phyloP scores from a whole-genome alignment of 2,797 vertebrate genomes.

The Petrocephalus sullivani region DNA sequence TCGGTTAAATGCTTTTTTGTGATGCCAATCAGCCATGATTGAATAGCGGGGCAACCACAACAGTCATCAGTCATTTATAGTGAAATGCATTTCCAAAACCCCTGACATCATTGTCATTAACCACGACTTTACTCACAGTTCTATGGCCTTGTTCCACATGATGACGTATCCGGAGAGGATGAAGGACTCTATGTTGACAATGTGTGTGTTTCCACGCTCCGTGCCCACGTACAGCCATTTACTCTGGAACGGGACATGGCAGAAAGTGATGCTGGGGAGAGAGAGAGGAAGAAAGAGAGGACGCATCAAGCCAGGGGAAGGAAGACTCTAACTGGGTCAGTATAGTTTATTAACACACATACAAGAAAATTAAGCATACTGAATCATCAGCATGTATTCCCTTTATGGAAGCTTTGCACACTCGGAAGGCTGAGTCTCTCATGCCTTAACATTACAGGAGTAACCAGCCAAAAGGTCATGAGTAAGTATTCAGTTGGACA shows the following conservation, averaged over 20 bases:
- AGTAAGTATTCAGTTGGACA: background rate
- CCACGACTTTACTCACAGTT: slow-evolving; percentile 72
- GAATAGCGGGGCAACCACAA: background rate
- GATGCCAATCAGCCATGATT: background rate
- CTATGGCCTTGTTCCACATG: slow-evolving; percentile 99
- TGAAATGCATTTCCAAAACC: background rate
- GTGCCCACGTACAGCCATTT: slow-evolving; percentile 99
- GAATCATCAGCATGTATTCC: background rate
- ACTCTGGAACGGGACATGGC: slow-evolving; percentile 97
- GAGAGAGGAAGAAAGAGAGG: slow-evolving; percentile 28
- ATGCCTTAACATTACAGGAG: background rate
- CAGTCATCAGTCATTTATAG: slow-evolving; percentile 1
- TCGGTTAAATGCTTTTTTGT: background rate
- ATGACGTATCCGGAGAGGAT: slow-evolving; percentile 96
- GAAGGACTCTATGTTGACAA: slow-evolving; percentile 98
- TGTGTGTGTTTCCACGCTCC: slow-evolving; percentile 92
- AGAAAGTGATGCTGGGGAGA: slow-evolving; percentile 86
- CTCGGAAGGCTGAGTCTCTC: background rate
- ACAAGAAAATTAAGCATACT: background rate
- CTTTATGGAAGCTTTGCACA: background rate
- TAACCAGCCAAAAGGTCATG: background rate
- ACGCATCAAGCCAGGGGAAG: background rate
- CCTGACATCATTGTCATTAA: background rate
- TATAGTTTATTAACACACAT: background rate
- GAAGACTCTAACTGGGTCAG: background rate